Conservation (phyloP, 2,888 invertebrate species). For the Mesorhabditis belari region DNA sequence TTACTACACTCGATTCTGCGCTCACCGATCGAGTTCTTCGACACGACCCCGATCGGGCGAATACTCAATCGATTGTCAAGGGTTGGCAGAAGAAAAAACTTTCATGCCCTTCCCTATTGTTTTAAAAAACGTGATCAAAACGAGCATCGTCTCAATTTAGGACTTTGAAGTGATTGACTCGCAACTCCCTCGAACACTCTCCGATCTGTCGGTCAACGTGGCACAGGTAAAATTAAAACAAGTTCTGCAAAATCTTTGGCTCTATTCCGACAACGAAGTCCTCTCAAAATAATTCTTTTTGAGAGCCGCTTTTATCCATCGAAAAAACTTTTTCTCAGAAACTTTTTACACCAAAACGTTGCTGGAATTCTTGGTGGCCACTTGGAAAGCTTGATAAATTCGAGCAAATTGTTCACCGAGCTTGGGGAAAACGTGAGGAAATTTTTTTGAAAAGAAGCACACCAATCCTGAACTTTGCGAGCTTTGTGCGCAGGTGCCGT, state of each 20-base stretch:
- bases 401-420: too few relatives aligned
- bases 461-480: too few relatives aligned
- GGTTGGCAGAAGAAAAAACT: conserved; percentile 8
- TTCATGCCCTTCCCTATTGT: neutral
- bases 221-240: conserved; percentile 18
- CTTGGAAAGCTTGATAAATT: too few relatives aligned
- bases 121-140: neutral
- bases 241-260: conserved; percentile 28
- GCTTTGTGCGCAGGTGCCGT: too few relatives aligned
- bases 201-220: conserved; percentile 19
- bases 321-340: neutral
- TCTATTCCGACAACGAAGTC: conserved; percentile 17
- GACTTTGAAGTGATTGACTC: conserved; percentile 46
- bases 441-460: too few relatives aligned
- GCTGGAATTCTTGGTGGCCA: too few relatives aligned
- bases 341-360: too few relatives aligned
- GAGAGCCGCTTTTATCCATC: neutral
- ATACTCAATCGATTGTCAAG: conserved; percentile 55
- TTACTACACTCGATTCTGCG: conserved; percentile 30
- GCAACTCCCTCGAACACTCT: conserved; percentile 23
- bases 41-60: conserved; percentile 55
- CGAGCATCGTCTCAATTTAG: conserved; percentile 7
- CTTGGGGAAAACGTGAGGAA: too few relatives aligned
- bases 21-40: conserved; percentile 55
- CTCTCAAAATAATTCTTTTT: conserved; percentile 5